Evolutionary conservation across 2,888 invertebrate species (phyloP), one percentile per base, ranked within the genome.

Genomic region (Seira ritae): DNA sequence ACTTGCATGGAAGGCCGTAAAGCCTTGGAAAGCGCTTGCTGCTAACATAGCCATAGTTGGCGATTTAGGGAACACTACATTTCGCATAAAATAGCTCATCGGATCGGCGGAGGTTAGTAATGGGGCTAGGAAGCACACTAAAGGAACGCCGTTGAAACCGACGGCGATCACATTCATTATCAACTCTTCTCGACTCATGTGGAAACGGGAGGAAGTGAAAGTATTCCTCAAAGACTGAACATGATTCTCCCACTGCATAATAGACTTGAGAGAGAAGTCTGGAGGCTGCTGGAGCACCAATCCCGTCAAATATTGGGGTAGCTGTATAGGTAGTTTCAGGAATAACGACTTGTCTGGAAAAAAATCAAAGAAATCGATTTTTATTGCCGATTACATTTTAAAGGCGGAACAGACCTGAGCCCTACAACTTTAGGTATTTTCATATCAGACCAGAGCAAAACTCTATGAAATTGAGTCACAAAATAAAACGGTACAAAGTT

Each of bases 21-120:
- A 60, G 37, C 80, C 80, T 80, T 80, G 80, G 62, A 80, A 73
- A 62, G 68, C 60, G 55, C 73, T 74, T n/a, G 80, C 80, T 60
- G 80, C 73, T 42, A 80, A 20, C 80, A 80, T 80, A 46, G 80
- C 80, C 17, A 80, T 37, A 80, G 69, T 80, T 22, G 73, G 74
- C 37, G 73, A 80, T 37, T 74, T 62, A 62, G 73, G 80, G 37
- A 80, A 80, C 42, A 80, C 55, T n/a, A 80, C 37, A 42, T 68
- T 67, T 42, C 69, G 66, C 73, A 80, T 74, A 15, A 80, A 69
- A 46, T 69, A 80, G 62, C 73, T 74, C 15, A 70, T 74, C 23
- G 80, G 75, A 65, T 80, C 80, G 17, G 70, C 69, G 0, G 69
- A 70, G 66, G 80, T 80, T 74, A 80, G 74, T 65, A 75, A 70